phyloP scores from a whole-genome alignment of 2,797 vertebrate species.

The Rhabdomys pumilio region DNA sequence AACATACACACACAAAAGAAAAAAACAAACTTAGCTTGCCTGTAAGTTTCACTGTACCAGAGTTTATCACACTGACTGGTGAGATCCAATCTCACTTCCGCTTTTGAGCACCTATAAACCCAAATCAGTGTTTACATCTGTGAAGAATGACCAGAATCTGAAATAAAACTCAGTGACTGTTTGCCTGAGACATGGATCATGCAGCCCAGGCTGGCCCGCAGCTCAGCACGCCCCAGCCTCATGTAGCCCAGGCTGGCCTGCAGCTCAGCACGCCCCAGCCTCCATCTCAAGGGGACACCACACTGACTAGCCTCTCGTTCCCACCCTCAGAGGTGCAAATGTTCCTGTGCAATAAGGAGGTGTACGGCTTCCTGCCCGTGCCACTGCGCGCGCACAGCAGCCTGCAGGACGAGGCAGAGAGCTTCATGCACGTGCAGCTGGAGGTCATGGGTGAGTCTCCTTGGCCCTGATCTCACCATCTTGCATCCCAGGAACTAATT shows the following conservation, averaged over 20 bases:
- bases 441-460: conserved; percentile 94
- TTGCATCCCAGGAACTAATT: too few species aligned
- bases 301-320: neutral
- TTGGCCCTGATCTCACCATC: fast-evolving
- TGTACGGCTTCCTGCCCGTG: conserved; percentile 93
- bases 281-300: fast-evolving
- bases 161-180: neutral
- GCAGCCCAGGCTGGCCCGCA: neutral
- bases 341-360: conserved; percentile 95
- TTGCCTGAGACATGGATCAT: neutral
- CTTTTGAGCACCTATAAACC: neutral
- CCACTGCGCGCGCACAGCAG: conserved; percentile 93
- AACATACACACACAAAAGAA: neutral
- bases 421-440: conserved; percentile 93
- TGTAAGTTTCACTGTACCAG: neutral
- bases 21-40: neutral
- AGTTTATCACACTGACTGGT: neutral
- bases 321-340: conserved; percentile 93
- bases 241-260: too few species aligned
- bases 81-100: too few species aligned
- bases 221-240: neutral
- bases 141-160: neutral
- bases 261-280: neutral
- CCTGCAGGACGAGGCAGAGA: conserved; percentile 94
- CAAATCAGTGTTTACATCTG: neutral